Evolutionary conservation across 2,888 invertebrate species (phyloP), one percentile per base, ranked within the genome.

Genomic region (Dexiosoma caninum): DNA sequence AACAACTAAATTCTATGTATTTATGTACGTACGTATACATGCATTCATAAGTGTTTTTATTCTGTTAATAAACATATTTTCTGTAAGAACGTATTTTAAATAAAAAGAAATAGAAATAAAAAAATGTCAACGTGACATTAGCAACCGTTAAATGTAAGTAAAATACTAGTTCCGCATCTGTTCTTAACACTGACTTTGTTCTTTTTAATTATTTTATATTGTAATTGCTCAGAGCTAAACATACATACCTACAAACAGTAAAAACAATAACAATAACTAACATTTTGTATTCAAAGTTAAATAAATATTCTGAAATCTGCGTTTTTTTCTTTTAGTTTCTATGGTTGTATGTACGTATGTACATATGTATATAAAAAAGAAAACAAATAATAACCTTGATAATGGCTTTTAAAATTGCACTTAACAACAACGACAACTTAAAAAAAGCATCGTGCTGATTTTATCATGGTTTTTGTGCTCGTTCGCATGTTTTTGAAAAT

Each of bases 111-210:
- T n/a, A n/a, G 30, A 44, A 14, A n/a, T 42, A 30, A 30, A 30
- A 7, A 16, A 27, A 49, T 53, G 44, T 44, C 46, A 66, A 74
- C 81, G 72, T 81, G 77, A 81, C 72, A 77, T 69, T 77, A 62
- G 14, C 55, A 64, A 51, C 72, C 69, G 81, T 69, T 77, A 69
- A 12, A 44, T 55, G 21, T 19, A 51, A 69, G 9, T 12, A 23
- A 62, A 53, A 37, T 37, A 42, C 49, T 53, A 77, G 69, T 77
- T 81, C 77, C 81, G 81, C 72, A 81, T 77, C 72, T 49, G 81
- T 69, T 77, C 76, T 77, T 72, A 37, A 37, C 35, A 21, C 35
- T 35, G 46, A 49, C 21, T 40, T 42, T 12, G 2, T 60, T 30
- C 27, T 16, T 35, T 23, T 37, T 19, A 21, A 19, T 35, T 69